Conservation (phyloP, 2,113 vertebrate genomes). For the Connochaetes taurinus region DNA sequence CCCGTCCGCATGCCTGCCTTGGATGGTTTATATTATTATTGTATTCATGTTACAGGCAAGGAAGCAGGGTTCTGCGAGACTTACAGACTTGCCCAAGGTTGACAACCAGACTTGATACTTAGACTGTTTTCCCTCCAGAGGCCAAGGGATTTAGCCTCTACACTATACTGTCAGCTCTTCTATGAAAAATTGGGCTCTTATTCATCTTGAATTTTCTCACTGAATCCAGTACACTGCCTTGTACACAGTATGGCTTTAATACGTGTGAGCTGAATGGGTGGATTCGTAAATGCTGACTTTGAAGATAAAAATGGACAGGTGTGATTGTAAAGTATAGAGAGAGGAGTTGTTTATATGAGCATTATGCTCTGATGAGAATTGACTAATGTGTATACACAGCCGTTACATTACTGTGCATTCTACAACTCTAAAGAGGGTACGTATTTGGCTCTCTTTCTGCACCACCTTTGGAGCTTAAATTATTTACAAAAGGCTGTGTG, state of each 20-base stretch:
- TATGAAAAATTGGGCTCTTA: background rate
- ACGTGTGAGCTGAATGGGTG: background rate
- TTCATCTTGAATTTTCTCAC: background rate
- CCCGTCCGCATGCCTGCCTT: background rate
- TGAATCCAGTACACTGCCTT: background rate
- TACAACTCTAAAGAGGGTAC: background rate
- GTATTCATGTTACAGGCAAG: background rate
- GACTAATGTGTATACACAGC: background rate
- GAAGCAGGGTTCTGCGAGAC: background rate
- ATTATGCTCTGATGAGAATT: background rate
- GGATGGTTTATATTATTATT: background rate
- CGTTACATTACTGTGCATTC: background rate
- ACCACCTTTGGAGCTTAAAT: conserved; percentile 24
- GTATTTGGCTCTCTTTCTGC: background rate
- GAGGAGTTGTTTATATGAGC: background rate
- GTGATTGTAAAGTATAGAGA: background rate
- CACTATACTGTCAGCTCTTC: background rate
- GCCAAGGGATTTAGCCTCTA: background rate
- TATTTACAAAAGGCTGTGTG: background rate
- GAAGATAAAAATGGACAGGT: background rate
- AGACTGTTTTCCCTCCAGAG: background rate
- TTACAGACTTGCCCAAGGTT: background rate
- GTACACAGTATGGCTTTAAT: background rate
- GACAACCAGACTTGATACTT: background rate
- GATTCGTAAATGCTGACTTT: background rate